A percentile compares a stretch with the other conserved stretches of the same genome.
Conservation (phyloP, 2,113 vertebrate species). For the Potamarius usumacintae region DNA sequence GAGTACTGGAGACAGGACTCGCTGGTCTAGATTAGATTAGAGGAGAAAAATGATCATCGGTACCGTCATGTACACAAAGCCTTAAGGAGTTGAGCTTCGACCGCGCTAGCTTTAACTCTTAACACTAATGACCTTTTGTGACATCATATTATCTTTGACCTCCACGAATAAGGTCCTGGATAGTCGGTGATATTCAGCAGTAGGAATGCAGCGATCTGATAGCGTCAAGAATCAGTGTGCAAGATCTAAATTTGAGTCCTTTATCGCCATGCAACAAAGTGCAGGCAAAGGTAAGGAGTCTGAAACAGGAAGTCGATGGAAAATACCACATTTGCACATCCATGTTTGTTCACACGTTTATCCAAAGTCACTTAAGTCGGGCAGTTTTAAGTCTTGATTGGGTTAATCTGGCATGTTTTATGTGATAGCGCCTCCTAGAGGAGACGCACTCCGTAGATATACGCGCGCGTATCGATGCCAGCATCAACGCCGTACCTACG, state of each 20-base stretch:
- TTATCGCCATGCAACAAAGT: background rate
- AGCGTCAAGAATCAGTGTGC: background rate
- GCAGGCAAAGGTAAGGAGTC: background rate
- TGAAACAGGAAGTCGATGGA: background rate
- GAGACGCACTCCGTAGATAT: too few relatives aligned
- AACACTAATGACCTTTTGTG: slow-evolving; percentile 19
- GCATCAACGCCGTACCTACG: too few relatives aligned
- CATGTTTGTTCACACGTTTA: background rate
- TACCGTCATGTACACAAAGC: slow-evolving; percentile 29
- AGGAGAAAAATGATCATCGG: slow-evolving; percentile 35
- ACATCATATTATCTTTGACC: slow-evolving; percentile 25
- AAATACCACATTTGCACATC: background rate
- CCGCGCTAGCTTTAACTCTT: slow-evolving; percentile 14
- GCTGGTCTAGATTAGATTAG: slow-evolving; percentile 56
- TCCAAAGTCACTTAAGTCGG: background rate
- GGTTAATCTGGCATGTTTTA: too few relatives aligned
- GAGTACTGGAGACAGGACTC: slow-evolving; percentile 61
- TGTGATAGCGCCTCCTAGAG: too few relatives aligned
- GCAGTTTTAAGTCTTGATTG: background rate
- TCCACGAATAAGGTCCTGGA: background rate
- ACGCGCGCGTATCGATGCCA: too few relatives aligned
- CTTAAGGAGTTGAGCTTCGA: slow-evolving; percentile 10
- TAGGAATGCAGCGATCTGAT: background rate
- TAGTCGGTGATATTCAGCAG: background rate
- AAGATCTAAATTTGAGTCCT: background rate